Evolutionary conservation across 2,797 vertebrate genomes (phyloP).

Genomic region (Diplodus puntazzo): DNA sequence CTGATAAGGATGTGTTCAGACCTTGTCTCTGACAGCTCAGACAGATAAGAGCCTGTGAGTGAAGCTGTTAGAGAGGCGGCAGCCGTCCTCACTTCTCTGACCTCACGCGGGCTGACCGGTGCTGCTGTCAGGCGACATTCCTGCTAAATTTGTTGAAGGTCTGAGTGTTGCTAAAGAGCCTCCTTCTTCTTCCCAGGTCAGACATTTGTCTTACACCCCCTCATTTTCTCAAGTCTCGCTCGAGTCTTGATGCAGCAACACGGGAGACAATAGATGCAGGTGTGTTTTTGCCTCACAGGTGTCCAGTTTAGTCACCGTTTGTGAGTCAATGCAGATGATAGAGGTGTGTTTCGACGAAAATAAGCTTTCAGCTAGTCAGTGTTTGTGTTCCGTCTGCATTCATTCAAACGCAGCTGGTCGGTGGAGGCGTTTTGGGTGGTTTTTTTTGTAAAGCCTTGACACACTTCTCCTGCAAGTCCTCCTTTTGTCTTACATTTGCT

Average conservation of each 20-base stretch:
- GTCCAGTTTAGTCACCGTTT: not conserved
- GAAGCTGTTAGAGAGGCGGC: constrained; percentile 43
- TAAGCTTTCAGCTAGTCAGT: constrained; percentile 11
- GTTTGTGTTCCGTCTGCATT: constrained; percentile 16
- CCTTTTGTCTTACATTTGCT: not conserved
- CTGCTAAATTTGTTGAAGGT: not conserved
- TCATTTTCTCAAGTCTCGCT: not conserved
- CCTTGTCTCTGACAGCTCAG: constrained; percentile 65
- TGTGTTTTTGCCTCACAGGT: constrained; percentile 17
- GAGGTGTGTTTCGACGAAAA: constrained; percentile 23
- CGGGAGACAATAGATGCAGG: not conserved
- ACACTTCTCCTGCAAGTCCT: not conserved
- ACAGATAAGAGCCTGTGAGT: constrained; percentile 59
- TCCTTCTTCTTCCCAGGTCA: no score
- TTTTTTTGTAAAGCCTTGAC: not conserved
- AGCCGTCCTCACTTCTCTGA: constrained; percentile 21
- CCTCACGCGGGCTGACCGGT: constrained; percentile 12
- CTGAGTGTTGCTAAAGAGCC: not conserved
- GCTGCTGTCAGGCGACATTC: constrained; percentile 18
- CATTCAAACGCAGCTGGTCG: constrained; percentile 6
- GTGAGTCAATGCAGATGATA: constrained; percentile 16
- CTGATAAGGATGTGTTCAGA: constrained; percentile 73
- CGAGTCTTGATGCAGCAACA: not conserved
- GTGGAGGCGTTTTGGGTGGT: not conserved
- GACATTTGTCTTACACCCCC: not conserved